A percentile compares a stretch with the other conserved stretches of the same genome.
These are phyloP conservation scores for Synanthedon tipuliformis DNA, from an alignment of 2,888 invertebrate genomes.

Conservation along the genomic window DNA sequence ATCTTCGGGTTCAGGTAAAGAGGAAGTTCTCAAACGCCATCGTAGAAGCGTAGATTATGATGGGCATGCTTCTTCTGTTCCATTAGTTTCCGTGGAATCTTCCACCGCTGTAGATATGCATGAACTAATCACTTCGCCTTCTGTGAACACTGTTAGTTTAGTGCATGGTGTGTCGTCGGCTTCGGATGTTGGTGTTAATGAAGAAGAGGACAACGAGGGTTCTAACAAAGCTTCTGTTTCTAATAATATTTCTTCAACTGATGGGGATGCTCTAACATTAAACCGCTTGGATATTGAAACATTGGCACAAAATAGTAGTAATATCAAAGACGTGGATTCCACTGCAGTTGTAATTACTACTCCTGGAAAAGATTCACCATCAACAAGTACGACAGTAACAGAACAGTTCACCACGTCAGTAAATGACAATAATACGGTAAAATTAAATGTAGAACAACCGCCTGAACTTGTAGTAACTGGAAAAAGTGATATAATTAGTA, in stretches of 20 bases:
- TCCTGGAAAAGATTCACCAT: background rate
- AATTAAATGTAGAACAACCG: conserved; percentile 18
- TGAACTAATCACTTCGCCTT: conserved; percentile 56
- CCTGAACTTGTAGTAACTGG: conserved; percentile 13
- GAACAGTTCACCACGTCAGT: conserved; percentile 7
- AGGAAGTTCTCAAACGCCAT: conserved; percentile 67
- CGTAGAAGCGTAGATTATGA: conserved; percentile 75
- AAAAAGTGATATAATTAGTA: conserved; percentile 9
- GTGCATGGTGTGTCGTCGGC: conserved; percentile 57
- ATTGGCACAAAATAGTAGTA: background rate
- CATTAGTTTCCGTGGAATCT: conserved; percentile 46
- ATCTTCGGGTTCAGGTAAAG: conserved; percentile 68
- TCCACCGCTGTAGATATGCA: conserved; percentile 60
- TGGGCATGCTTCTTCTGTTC: conserved; percentile 67
- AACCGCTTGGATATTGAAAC: background rate
- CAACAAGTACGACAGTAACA: background rate
- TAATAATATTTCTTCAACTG: conserved; percentile 30
- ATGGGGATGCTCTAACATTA: conserved; percentile 40
- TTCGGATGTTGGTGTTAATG: conserved; percentile 15
- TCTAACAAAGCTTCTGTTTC: conserved; percentile 40
- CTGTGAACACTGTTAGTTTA: conserved; percentile 52
- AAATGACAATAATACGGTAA: conserved; percentile 1
- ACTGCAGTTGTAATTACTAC: background rate
- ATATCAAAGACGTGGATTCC: background rate
- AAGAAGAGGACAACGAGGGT: conserved; percentile 23